Evolutionary conservation across 2,888 invertebrate genomes (phyloP), one percentile per base, ranked within the genome.

Genomic region (Torymus aiolomorphi): DNA sequence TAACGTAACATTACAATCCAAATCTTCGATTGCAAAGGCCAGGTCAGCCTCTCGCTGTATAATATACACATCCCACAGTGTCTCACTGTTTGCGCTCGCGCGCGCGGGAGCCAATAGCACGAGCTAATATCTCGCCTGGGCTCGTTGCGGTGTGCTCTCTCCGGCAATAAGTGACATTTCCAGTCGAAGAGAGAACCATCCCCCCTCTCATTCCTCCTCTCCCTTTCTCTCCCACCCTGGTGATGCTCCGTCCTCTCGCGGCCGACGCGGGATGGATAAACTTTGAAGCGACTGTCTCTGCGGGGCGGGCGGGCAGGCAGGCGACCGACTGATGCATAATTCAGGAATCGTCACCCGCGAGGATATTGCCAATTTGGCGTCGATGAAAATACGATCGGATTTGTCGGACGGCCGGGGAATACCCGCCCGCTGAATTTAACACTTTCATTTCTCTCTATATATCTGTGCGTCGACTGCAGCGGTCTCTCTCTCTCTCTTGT

Each of bases 291-390:
- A 88, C 87, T 87, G 88, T 89, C 89, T 88, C 88, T 86, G 86
- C 85, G 88, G 56, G 31, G 61, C 49, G 1, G 49, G 20, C 13
- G 31, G 54, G 10, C 42, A 31, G 12, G 16, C 11, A 49, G 62
- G 31, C 62, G 13, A n/a, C 13, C 62, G 63, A 88, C 85, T 89
- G 88, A 89, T 90, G 90, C 90, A 90, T 90, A 90, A 90, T 90
- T 90, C 90, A 90, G 86, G 87, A 90, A 90, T 90, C 88, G 89
- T 90, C 90, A 89, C 89, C 87, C 88, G 87, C 89, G 88, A 90
- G 90, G 89, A 90, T 90, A 90, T 90, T 90, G 90, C 89, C 90
- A 90, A 90, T 90, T 90, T 90, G 89, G 89, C 89, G 89, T 89
- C 90, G 89, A 90, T 90, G 90, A 90, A 90, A 90, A 90, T 89